Evolutionary conservation across 35 echinoderm and acorn worm species (phyloP).

Genomic region (Holothuria glaberrima): DNA sequence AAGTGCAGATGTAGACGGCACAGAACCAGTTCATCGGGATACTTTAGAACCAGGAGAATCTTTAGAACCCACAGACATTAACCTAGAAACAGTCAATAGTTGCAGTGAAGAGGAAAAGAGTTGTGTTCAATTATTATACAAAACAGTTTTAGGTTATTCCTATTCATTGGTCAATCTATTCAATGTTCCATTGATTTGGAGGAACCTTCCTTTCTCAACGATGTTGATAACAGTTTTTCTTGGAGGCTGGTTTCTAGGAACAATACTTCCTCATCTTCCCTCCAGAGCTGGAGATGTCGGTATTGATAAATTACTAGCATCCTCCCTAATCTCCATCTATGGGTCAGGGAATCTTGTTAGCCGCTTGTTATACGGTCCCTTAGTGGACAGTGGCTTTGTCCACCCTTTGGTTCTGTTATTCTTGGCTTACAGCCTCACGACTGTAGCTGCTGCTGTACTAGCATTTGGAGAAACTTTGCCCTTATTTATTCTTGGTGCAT

Average conservation of each 20-base stretch:
- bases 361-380: background rate
- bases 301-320: slow-evolving; percentile 29
- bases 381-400: slow-evolving; percentile 40
- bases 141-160: too few relatives aligned
- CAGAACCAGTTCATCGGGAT: too few relatives aligned
- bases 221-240: background rate
- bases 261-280: slow-evolving; percentile 27
- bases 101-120: too few relatives aligned
- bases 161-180: slow-evolving; percentile 3
- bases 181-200: slow-evolving; percentile 48
- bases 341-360: slow-evolving; percentile 33
- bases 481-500: slow-evolving; percentile 3
- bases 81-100: too few relatives aligned
- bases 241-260: slow-evolving; percentile 36
- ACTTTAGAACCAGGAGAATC: too few relatives aligned
- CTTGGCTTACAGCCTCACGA: background rate
- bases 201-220: slow-evolving; percentile 15
- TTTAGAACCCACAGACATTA: too few relatives aligned
- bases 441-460: background rate
- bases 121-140: too few relatives aligned
- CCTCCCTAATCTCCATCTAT: slow-evolving; percentile 20
- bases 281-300: background rate
- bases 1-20: too few relatives aligned
- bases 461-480: background rate
- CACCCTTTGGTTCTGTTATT: slow-evolving; percentile 7